A percentile compares a stretch with the other conserved stretches of the same genome.
phyloP scores from a whole-genome alignment of 2,888 invertebrate genomes.

The Noctua pronuba region DNA sequence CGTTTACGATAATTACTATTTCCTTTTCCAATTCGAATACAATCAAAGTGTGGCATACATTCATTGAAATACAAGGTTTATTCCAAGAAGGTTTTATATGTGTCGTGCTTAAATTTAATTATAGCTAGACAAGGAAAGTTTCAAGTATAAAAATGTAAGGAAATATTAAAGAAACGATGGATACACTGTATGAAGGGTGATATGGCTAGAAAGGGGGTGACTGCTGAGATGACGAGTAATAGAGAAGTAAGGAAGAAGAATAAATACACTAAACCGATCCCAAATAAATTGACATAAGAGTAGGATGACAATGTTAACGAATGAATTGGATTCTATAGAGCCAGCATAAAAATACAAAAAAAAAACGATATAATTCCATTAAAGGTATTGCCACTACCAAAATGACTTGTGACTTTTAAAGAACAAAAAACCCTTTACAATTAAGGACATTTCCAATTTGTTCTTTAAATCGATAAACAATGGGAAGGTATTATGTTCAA shows the following conservation, averaged over 20 bases:
- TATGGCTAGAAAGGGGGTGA: neutral
- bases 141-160: neutral
- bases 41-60: neutral
- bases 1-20: neutral
- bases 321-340: neutral
- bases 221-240: neutral
- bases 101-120: neutral
- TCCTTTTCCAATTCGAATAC: neutral
- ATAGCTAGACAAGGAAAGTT: neutral
- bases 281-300: too few species aligned
- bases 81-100: neutral
- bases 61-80: neutral
- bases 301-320: neutral
- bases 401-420: conserved; percentile 9
- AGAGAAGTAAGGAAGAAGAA: too few species aligned
- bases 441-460: conserved; percentile 59
- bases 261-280: too few species aligned
- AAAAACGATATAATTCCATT: neutral
- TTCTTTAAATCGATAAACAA: conserved; percentile 69
- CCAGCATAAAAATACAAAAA: neutral
- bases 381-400: conserved; percentile 6
- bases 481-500: conserved; percentile 67
- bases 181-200: neutral
- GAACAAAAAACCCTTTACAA: conserved; percentile 23
- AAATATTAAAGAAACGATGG: neutral